Conservation (phyloP, 2,888 invertebrate genomes). For the Ophonus ardosiacus region DNA sequence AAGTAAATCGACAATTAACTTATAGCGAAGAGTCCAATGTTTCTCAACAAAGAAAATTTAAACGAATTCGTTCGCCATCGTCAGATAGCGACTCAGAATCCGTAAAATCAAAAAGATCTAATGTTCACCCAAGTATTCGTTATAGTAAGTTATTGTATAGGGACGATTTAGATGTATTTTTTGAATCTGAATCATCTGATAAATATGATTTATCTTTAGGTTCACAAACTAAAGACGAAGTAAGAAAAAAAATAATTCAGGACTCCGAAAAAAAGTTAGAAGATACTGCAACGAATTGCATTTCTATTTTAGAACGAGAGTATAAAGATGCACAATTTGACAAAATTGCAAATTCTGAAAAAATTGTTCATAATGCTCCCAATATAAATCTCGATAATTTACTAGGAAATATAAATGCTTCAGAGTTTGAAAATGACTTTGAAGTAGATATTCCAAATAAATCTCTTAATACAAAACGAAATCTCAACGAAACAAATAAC, state of each 20-base stretch:
- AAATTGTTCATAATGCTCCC: neutral
- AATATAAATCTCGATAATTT: conserved; percentile 56
- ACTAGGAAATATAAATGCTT: neutral
- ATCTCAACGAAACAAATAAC: neutral
- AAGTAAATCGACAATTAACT: conserved; percentile 57
- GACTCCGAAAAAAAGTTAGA: neutral
- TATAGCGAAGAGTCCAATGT: neutral
- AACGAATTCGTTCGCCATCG: conserved; percentile 66
- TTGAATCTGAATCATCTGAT: conserved; percentile 62
- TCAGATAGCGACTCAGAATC: conserved; percentile 66
- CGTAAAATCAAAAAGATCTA: conserved; percentile 53
- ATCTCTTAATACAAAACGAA: neutral
- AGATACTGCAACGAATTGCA: conserved; percentile 36
- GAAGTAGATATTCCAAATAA: conserved; percentile 18
- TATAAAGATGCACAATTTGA: conserved; percentile 41
- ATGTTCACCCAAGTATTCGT: conserved; percentile 37
- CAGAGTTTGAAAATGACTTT: conserved; percentile 22
- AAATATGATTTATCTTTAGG: conserved; percentile 29
- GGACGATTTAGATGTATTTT: conserved; percentile 70
- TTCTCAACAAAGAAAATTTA: conserved; percentile 59
- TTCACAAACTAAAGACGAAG: conserved; percentile 63
- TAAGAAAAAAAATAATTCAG: conserved; percentile 35
- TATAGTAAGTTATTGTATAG: conserved; percentile 68
- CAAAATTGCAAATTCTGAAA: conserved; percentile 4
- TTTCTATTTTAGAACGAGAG: conserved; percentile 42